These are phyloP conservation scores for Holothuria leucospilota DNA, from an alignment of 53 echinoderm and acorn worm species.

Conservation along the genomic window DNA sequence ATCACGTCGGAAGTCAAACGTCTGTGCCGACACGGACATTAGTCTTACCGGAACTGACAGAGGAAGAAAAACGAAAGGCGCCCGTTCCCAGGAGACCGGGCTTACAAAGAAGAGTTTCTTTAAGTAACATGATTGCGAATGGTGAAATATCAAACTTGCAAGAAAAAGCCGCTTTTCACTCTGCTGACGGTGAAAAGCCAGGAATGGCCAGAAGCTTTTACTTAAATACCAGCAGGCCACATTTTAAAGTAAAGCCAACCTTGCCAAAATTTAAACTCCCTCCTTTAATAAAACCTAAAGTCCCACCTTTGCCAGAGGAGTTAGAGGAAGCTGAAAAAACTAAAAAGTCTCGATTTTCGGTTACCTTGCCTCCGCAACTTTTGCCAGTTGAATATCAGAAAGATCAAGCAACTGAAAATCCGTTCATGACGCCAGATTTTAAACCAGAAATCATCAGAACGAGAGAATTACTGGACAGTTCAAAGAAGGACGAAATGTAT, in stretches of 20 bases:
- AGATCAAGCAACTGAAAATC: slow-evolving; percentile 66
- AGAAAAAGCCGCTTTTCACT: slow-evolving; percentile 36
- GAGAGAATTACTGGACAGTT: slow-evolving; percentile 63
- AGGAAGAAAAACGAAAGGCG: slow-evolving; percentile 15
- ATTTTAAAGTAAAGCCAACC: slow-evolving; percentile 17
- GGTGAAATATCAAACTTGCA: slow-evolving; percentile 77
- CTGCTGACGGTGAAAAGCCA: slow-evolving; percentile 20
- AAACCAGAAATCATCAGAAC: slow-evolving; percentile 69
- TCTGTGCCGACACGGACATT: slow-evolving; percentile 59
- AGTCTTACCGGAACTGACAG: slow-evolving; percentile 67
- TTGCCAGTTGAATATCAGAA: slow-evolving; percentile 71
- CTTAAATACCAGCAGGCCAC: slow-evolving; percentile 75
- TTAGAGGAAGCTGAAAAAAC: neutral
- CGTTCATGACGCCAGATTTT: slow-evolving; percentile 73
- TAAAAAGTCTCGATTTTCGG: slow-evolving; percentile 34
- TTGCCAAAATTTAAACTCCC: slow-evolving; percentile 44
- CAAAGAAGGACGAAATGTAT: slow-evolving; percentile 87
- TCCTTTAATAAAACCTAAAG: slow-evolving; percentile 38
- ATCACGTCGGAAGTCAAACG: neutral
- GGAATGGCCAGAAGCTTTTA: slow-evolving; percentile 70
- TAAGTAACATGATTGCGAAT: slow-evolving; percentile 81
- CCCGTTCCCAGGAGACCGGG: neutral
- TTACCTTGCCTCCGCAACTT: slow-evolving; percentile 63
- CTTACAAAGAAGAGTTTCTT: slow-evolving; percentile 60
- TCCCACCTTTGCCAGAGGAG: neutral